Percentiles rank a stretch among this genome's conserved stretches.
Evolutionary conservation across 2,797 vertebrate genomes (phyloP).

Genomic region (Platalea minor): DNA sequence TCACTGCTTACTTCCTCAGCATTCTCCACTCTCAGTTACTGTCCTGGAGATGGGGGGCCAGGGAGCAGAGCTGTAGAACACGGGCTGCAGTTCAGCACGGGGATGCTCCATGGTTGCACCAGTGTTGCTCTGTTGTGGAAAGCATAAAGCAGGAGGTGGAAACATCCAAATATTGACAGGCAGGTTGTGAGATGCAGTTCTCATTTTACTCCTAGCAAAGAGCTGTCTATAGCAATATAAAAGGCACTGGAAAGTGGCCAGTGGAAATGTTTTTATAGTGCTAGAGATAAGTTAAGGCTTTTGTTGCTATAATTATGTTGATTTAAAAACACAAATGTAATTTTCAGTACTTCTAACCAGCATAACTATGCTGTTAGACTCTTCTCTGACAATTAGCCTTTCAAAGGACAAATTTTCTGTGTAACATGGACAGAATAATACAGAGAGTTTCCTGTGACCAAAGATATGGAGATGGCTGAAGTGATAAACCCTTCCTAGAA

Average conservation of each 20-base stretch:
- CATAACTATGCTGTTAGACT: background rate
- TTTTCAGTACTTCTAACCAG: background rate
- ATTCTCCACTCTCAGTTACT: background rate
- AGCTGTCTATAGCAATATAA: background rate
- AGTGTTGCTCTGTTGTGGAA: background rate
- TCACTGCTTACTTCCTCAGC: background rate
- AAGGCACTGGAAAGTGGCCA: background rate
- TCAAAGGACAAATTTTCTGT: background rate
- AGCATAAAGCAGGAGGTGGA: background rate
- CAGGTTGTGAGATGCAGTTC: background rate
- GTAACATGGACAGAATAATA: background rate
- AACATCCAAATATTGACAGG: background rate
- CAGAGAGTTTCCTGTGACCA: background rate
- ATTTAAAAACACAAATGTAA: background rate
- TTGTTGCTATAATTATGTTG: background rate
- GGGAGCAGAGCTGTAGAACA: background rate
- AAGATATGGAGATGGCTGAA: background rate
- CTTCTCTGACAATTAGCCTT: background rate
- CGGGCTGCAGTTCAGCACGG: background rate
- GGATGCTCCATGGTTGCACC: accelerated
- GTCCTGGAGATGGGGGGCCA: background rate
- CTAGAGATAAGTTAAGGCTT: background rate
- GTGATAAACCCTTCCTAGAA: background rate
- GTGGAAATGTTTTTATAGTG: background rate
- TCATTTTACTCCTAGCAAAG: background rate